Percentiles rank a stretch among this genome's conserved stretches.
phyloP scores from a whole-genome alignment of 92 coral and sea anemone species.

The Nematostella vectensis region DNA sequence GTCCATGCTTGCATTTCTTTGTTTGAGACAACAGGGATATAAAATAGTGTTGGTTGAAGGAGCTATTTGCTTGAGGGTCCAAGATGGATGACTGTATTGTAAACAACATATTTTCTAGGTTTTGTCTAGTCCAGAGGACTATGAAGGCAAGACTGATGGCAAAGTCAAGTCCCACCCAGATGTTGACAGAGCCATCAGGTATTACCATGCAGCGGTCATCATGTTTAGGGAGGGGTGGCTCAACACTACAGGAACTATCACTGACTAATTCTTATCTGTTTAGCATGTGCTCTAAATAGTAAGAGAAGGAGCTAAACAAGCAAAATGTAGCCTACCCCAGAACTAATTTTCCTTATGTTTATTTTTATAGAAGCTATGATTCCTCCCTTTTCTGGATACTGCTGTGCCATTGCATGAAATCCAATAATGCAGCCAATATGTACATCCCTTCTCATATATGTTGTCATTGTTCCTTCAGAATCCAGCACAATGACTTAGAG shows the following conservation, averaged over 20 bases:
- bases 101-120: not conserved
- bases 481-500: slow-evolving; percentile 81
- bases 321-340: too few species aligned
- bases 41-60: too few species aligned
- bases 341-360: not conserved
- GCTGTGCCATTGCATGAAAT: too few species aligned
- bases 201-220: not conserved
- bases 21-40: too few species aligned
- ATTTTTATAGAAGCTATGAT: not conserved
- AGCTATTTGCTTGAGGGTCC: too few species aligned
- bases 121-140: slow-evolving; percentile 22
- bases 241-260: not conserved
- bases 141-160: slow-evolving; percentile 5
- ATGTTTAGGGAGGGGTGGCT: not conserved
- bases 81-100: too few species aligned
- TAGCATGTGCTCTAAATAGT: too few species aligned
- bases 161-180: slow-evolving; percentile 34
- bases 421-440: not conserved
- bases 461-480: slow-evolving; percentile 24
- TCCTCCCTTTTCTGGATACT: not conserved
- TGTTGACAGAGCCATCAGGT: slow-evolving; percentile 51
- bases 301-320: too few species aligned
- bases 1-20: too few species aligned
- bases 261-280: not conserved
- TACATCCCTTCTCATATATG: not conserved